Evolutionary conservation across 2,113 vertebrate genomes (phyloP), one percentile per base, ranked within the genome.

Genomic region (Hippopotamus amphibius): DNA sequence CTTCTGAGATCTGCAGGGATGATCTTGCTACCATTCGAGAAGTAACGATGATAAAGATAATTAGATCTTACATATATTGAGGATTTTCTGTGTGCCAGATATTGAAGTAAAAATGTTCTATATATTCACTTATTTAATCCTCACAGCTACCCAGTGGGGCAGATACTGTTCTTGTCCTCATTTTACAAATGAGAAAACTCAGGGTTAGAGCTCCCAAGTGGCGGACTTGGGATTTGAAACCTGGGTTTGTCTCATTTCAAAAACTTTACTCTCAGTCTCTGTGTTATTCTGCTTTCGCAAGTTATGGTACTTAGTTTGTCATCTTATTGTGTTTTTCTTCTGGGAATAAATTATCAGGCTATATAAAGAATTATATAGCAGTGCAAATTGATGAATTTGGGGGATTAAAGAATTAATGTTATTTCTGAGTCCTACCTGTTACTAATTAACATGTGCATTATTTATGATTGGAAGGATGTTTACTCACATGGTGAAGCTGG

Each of bases 131-230:
- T 88, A 72, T 63, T 97, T 97, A 96, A 94, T 89, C 37, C 59
- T 94, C 66, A 89, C 61, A 77, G 85, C 88, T 26, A 22, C 92
- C 76, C 65, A 37, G 43, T 55, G 61, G 81, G 72, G 55, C 48
- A 91, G 43, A 63, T 55, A 50, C 82, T 71, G n/a, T 79, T 74
- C 71, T 76, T 72, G 53, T 59, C 71, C 79, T 94, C 88, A 6
- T 94, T 97, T 94, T 93, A 41, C 50, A 90, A 94, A 88, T 59
- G 89, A 95, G 81, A 66, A 90, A 65, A 61, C 41, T 82, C 48
- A 48, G 92, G 41, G 48, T 93, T 93, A 89, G 57, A 83, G 68
- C 84, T 83, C 89, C 76, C 65, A 33, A 37, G 63, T 28, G 66
- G 19, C 5, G 3, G 85, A 61, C 43, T 21, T 68, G 53, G 86